Base-by-base conservation (phyloP, 2,797 vertebrate genomes). In the Gobionotothen gibberifrons region DNA sequence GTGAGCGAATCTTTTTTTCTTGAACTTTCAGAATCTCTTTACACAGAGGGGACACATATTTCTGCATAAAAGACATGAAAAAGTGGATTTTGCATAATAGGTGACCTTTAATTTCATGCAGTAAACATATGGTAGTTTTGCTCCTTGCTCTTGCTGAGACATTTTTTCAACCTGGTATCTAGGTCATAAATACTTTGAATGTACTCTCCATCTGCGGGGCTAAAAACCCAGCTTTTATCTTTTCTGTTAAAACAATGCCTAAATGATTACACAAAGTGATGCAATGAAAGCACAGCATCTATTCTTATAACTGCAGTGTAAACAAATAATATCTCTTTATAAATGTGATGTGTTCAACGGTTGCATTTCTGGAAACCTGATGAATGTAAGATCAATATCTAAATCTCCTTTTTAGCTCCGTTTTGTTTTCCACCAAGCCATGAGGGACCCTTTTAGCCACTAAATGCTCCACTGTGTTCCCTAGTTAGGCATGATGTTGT, bases 161-260 rank as follows among this genome's bases (percentile, higher is more conserved):
- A 36, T 16, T n/a, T n/a, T 5, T 40, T 55, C 57, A 4, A 70
- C 36, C 21, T 68, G 40, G 39, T 60, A 56, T 60, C 32, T 46
- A 16, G 53, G 13, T 52, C 62, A 56, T 57, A 40, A 67, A 65
- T 22, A n/a, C 16, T 11, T 67, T 73, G 59, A 1, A 48, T 6
- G 52, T 63, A 48, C 52, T 52, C 42, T 47, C 7, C 4, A 62
- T 73, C 55, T 75, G 71, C 67, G 62, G 70, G 74, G 42, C 59
- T 47, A 13, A 69, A 55, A 43, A 68, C 2, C n/a, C 49, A 26
- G 17, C 3, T 3, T 40, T 29, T 12, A n/a, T 59, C n/a, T 61
- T 56, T 63, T 74, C 42, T 8, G 6, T 2, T 39, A 1, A 68
- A 62, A 73, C 42, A 0, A 65, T 46, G 67, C 39, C 29, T 52